Conservation (phyloP, 2,113 vertebrate genomes). For the Bettongia penicillata region DNA sequence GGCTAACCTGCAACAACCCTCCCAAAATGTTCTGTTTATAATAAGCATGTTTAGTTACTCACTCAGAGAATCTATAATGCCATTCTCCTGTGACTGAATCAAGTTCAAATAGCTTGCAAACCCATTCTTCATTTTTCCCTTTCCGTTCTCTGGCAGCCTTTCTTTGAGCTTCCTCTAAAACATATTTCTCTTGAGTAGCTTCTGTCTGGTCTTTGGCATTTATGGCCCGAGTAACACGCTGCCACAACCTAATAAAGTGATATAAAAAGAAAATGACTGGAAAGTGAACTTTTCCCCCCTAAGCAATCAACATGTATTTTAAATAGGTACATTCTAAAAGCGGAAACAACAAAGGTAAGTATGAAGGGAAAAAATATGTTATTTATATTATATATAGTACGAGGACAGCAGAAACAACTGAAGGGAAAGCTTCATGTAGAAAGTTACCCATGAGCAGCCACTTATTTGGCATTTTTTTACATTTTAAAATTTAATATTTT, state of each 20-base stretch:
- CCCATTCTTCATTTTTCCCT: conserved; percentile 93
- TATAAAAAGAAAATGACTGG: neutral
- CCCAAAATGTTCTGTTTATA: conserved; percentile 1
- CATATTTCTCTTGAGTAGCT: conserved; percentile 96
- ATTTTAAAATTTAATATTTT: neutral
- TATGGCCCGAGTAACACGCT: conserved; percentile 96
- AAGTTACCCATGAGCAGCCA: neutral
- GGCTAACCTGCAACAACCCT: conserved; percentile 5
- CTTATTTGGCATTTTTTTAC: neutral
- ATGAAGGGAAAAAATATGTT: neutral
- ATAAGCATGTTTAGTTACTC: conserved; percentile 78
- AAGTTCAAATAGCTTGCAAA: conserved; percentile 92
- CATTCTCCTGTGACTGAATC: conserved; percentile 95
- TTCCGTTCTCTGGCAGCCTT: conserved; percentile 95
- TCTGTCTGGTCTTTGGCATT: conserved; percentile 98
- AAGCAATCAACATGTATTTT: too few species aligned
- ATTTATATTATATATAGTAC: too few species aligned
- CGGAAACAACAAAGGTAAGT: neutral
- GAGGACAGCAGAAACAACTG: neutral
- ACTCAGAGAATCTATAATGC: conserved; percentile 98
- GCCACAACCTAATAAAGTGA: conserved; percentile 91
- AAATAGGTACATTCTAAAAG: neutral
- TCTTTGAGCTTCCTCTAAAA: conserved; percentile 97
- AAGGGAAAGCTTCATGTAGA: neutral
- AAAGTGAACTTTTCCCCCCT: neutral